phyloP scores from a whole-genome alignment of 2,797 vertebrate species.

The Kryptolebias ocellatus region DNA sequence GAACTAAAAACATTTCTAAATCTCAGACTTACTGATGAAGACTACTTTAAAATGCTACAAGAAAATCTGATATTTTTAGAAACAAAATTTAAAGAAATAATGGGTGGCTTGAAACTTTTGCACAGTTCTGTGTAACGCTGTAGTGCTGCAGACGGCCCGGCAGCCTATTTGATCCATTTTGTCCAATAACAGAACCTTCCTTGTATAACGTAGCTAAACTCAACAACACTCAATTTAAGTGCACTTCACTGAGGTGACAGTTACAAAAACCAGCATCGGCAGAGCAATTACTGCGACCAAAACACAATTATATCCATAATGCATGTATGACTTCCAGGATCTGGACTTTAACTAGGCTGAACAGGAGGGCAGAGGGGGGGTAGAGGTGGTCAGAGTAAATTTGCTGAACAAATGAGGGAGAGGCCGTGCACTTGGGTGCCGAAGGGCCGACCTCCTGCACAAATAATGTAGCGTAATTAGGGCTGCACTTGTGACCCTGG shows the following conservation, averaged over 20 bases:
- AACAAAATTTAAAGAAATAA: too few species aligned
- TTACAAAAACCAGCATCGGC: slow-evolving; percentile 73
- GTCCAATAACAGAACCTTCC: slow-evolving; percentile 8
- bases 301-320: slow-evolving; percentile 76
- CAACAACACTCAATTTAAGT: slow-evolving; percentile 53
- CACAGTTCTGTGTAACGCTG: neutral
- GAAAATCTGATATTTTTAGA: too few species aligned
- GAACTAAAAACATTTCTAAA: too few species aligned
- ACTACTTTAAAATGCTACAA: too few species aligned
- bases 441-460: slow-evolving; percentile 65
- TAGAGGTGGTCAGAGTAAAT: slow-evolving; percentile 62
- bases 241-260: slow-evolving; percentile 69
- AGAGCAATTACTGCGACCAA: slow-evolving; percentile 64
- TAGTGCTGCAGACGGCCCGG: neutral
- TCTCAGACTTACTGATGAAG: too few species aligned
- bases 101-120: neutral
- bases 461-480: slow-evolving; percentile 80
- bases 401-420: slow-evolving; percentile 69
- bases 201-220: slow-evolving; percentile 18
- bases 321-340: slow-evolving; percentile 67
- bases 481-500: slow-evolving; percentile 78
- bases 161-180: slow-evolving; percentile 37
- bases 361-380: slow-evolving; percentile 5
- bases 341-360: slow-evolving; percentile 60
- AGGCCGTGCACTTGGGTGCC: slow-evolving; percentile 57